Evolutionary conservation across 2,113 vertebrate genomes (phyloP).

Genomic region (Myrmecophaga tridactyla): DNA sequence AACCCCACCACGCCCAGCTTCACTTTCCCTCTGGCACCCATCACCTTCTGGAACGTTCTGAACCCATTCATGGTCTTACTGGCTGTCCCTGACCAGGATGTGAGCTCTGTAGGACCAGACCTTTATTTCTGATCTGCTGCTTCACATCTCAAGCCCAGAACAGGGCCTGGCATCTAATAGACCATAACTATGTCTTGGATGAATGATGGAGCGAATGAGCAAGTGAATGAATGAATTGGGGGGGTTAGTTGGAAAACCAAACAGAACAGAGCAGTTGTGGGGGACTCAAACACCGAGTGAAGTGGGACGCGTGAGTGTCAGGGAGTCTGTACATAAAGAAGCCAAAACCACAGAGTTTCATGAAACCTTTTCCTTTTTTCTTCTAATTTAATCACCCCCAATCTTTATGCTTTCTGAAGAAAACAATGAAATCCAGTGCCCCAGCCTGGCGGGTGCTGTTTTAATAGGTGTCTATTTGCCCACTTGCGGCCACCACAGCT

Average conservation of each 20-base stretch:
- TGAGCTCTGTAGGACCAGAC: neutral
- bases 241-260: neutral
- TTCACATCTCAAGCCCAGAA: neutral
- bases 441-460: neutral
- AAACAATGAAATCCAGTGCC: neutral
- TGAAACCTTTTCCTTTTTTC: neutral
- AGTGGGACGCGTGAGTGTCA: neutral
- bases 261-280: neutral
- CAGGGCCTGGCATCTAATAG: accelerated
- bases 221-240: neutral
- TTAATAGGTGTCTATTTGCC: neutral
- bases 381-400: neutral
- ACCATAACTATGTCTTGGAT: neutral
- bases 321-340: neutral
- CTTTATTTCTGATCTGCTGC: neutral
- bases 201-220: neutral
- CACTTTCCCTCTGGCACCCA: too few species aligned
- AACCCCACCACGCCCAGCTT: neutral
- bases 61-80: neutral
- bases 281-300: neutral
- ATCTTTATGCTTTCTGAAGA: neutral
- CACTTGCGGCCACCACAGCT: neutral
- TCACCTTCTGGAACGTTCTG: neutral
- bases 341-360: neutral
- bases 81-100: neutral